Base-by-base conservation (phyloP, 2,888 invertebrate genomes). In the Tyria jacobaeae region DNA sequence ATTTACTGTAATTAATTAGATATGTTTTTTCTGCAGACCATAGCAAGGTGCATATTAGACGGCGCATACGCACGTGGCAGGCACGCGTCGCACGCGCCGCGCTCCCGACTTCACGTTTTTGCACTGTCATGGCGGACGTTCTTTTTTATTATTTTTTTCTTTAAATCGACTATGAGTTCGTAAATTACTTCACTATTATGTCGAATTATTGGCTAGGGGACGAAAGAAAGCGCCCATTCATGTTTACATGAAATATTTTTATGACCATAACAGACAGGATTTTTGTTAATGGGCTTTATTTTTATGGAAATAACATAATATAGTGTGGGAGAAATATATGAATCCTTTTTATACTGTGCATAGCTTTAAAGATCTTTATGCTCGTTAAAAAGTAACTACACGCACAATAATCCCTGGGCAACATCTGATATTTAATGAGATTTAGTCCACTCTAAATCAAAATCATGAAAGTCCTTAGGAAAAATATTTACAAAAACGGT, bases 101-200 rank as follows among this genome's bases (percentile, higher is more conserved):
- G 71, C 73, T 68, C 70, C 64, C 64, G 62, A 70, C 74, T 76
- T 76, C 79, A 80, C 83, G 85, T 81, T 85, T 80, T 83, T 88
- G 89, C 87, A 76, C 88, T 90, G 91, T 92, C 92, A 92, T 87
- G 89, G 88, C 88, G 79, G 88, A 85, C 85, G 84, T 86, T 84
- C 82, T 78, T 82, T 85, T 85, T 85, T 85, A 75, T 64, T 73
- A 69, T 70, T 71, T 68, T 77, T 84, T 83, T 80, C 79, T 82
- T 81, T 78, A 82, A 86, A 87, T 86, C 83, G 85, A 83, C 86
- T 88, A 83, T 86, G 81, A 83, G 78, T 80, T 79, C 84, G 84
- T 87, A 90, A 91, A 90, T 89, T 91, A 83, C 89, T 87, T 74
- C 79, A 89, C 89, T 89, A 88, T 90, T 91, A 86, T 88, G 70